These are phyloP conservation scores for Archilochus colubris DNA, from an alignment of 2,113 vertebrate species.

Conservation along the genomic window DNA sequence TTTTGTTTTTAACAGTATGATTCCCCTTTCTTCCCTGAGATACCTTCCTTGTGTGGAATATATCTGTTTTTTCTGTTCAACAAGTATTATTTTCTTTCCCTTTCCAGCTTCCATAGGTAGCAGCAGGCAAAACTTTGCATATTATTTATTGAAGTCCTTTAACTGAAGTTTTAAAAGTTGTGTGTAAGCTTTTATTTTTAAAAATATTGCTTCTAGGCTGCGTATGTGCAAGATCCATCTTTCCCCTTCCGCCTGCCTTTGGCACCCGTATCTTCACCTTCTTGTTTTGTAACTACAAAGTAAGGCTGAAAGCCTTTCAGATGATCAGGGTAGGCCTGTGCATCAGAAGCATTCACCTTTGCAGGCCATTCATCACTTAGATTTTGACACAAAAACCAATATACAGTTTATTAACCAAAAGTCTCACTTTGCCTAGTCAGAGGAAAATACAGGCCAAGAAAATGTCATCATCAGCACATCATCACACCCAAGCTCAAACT, in stretches of 20 bases:
- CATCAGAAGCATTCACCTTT: background rate
- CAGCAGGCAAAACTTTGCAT: background rate
- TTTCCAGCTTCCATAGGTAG: background rate
- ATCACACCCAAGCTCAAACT: background rate
- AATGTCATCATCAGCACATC: background rate
- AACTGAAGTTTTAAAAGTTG: background rate
- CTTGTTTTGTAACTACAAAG: background rate
- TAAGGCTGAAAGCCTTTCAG: background rate
- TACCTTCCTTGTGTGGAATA: background rate
- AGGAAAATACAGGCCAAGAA: background rate
- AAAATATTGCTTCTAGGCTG: background rate
- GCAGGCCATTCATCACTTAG: background rate
- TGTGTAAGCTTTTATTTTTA: background rate
- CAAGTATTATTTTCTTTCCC: background rate
- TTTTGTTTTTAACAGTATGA: background rate
- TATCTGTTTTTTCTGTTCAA: background rate
- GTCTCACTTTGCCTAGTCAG: background rate
- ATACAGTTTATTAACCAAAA: background rate
- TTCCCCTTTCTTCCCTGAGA: background rate
- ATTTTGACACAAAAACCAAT: background rate
- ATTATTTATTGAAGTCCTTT: background rate
- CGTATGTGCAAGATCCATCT: background rate
- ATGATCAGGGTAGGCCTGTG: background rate
- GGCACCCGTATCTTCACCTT: background rate
- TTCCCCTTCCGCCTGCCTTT: background rate